Evolutionary conservation across 2,888 invertebrate species (phyloP), one percentile per base, ranked within the genome.

Genomic region (Embidobia sp.): DNA sequence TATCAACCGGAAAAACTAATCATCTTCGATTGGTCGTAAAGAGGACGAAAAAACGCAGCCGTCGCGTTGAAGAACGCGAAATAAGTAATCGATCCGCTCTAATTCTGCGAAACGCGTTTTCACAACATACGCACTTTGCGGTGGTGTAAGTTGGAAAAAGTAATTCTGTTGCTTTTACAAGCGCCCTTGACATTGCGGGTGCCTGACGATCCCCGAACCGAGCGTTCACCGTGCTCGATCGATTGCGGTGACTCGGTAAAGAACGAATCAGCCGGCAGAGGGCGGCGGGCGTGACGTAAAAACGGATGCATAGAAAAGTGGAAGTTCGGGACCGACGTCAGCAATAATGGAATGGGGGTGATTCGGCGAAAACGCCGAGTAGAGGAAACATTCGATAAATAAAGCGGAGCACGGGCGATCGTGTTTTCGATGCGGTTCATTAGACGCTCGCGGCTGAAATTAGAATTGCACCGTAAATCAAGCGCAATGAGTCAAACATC

Each of bases 401-500:
- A 42, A 42, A 57, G 42, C 42, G 57, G 26, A n/a, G n/a, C n/a
- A n/a, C n/a, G n/a, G n/a, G n/a, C n/a, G n/a, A n/a, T 18, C 40
- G 13, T 42, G 42, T 31, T 42, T 29, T 42, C 31, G 42, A 29
- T 42, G 57, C 57, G 31, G 42, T 31, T 29, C 57, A 42, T 57
- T 57, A 57, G 42, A 13, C 31, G 19, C 42, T 16, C 29, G n/a
- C n/a, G 5, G 57, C 26, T 57, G 42, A 57, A 29, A 42, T 42
- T 42, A 57, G 42, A n/a, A 57, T 10, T 37, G 53, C 37, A 10
- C 22, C 15, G 16, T 18, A 31, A 49, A 31, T 18, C 29, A 6
- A 18, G 6, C 31, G 48, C 48, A 49, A 37, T 53, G 37, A 53
- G 53, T 53, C 53, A 53, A 53, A 53, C 26, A 31, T 53, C 35